These are phyloP conservation scores for Sarcophaga subvicina DNA, from an alignment of 2,888 invertebrate genomes.

Conservation along the genomic window DNA sequence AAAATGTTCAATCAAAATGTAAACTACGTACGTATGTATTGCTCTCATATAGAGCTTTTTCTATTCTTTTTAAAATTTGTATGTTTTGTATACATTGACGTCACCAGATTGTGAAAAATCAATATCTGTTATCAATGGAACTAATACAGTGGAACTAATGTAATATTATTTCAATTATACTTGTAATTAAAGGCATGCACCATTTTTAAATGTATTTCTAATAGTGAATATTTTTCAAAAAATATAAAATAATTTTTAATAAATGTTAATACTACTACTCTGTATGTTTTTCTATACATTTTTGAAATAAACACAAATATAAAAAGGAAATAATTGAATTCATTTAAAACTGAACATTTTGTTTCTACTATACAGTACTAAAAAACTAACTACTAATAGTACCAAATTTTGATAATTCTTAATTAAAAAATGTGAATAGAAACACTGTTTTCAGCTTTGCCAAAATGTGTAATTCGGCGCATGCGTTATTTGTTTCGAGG, in stretches of 20 bases:
- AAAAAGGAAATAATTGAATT: too few relatives aligned
- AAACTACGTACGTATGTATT: too few relatives aligned
- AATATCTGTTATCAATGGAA: neutral
- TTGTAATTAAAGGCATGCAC: neutral
- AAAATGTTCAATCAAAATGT: too few relatives aligned
- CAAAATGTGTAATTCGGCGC: neutral
- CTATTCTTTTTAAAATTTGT: neutral
- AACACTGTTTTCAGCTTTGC: neutral
- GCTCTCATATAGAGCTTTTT: too few relatives aligned
- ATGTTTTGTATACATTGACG: constrained; percentile 8
- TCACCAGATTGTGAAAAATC: constrained; percentile 16
- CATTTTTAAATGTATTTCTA: too few relatives aligned
- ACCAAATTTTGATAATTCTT: neutral
- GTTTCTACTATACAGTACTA: too few relatives aligned
- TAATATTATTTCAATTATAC: neutral
- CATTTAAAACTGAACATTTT: too few relatives aligned
- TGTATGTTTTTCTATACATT: too few relatives aligned
- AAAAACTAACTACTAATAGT: neutral
- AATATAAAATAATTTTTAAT: too few relatives aligned
- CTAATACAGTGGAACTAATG: neutral
- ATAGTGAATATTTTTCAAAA: too few relatives aligned
- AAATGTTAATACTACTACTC: too few relatives aligned
- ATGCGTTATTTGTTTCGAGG: neutral
- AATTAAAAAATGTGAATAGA: neutral
- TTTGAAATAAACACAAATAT: too few relatives aligned